Evolutionary conservation across 2,113 vertebrate species (phyloP).

Genomic region (Ceratotherium simum): DNA sequence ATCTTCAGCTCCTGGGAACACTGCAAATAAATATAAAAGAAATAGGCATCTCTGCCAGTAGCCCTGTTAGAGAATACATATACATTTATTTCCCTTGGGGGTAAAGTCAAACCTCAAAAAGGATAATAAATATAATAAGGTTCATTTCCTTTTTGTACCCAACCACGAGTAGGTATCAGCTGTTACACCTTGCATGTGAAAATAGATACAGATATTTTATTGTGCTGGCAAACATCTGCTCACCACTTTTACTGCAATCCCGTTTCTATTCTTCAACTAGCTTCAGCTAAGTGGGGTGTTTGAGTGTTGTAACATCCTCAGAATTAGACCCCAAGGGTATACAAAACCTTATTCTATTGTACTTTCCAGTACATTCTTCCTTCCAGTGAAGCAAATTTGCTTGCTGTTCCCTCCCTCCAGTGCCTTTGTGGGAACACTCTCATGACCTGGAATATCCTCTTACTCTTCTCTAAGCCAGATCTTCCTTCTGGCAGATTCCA

Average conservation of each 20-base stretch:
- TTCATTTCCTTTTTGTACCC: conserved; percentile 50
- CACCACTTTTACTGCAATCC: not conserved
- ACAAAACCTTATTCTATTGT: conserved; percentile 14
- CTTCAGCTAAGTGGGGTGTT: conserved; percentile 36
- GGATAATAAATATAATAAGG: conserved; percentile 28
- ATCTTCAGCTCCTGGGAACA: conserved; percentile 27
- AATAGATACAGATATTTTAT: conserved; percentile 4
- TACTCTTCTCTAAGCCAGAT: not conserved
- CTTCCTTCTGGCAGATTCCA: not conserved
- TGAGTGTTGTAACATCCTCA: conserved; percentile 38
- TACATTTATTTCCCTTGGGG: conserved; percentile 32
- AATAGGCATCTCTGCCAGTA: conserved; percentile 35
- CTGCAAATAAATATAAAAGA: conserved; percentile 59
- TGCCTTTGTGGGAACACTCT: conserved; percentile 43
- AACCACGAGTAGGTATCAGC: not conserved
- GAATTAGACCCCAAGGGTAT: conserved; percentile 36
- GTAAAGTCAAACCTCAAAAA: conserved; percentile 27
- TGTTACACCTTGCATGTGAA: not conserved
- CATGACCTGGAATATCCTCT: conserved; percentile 44
- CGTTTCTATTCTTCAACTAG: not conserved
- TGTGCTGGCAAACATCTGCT: conserved; percentile 41
- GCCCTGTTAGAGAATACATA: conserved; percentile 3
- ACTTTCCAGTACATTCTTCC: not conserved
- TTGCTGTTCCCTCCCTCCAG: not conserved
- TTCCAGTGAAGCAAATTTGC: not conserved